Base-by-base conservation (phyloP, 2,888 invertebrate genomes). In the Zelleria hepariella region DNA sequence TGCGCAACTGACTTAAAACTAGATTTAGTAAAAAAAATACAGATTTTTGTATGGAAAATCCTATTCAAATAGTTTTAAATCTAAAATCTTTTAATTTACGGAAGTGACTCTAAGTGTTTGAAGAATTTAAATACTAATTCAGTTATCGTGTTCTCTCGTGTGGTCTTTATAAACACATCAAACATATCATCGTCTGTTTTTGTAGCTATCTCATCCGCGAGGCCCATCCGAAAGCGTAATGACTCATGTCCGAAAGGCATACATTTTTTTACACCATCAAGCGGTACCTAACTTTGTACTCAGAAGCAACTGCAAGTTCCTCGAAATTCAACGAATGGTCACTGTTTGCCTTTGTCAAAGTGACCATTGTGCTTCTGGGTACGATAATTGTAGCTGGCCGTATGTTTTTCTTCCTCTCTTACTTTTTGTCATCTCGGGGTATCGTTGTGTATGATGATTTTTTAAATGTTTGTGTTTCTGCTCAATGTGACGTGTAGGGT, bases 401-500 rank as follows among this genome's bases (percentile, higher is more conserved):
- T 70, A 73, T 75, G 73, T 75, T 71, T 70, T 69, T 72, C 68
- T 68, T 71, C 67, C 72, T 73, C 73, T 74, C 24, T 21, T 23
- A 53, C 32, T 42, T 42, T 42, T 42, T 42, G 32, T 42, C 32
- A 42, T 15, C 7, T 49, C 23, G 27, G 52, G 32, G 52, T 58
- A 78, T 80, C 72, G 68, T 67, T 65, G 60, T 42, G 32, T 47
- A 27, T 83, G 86, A 86, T 86, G 83, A 83, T 82, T 74, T 83
- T 84, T 82, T 80, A 79, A 84, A 84, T 87, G 84, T 86, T 86
- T 87, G 75, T 79, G 72, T 86, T 86, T 86, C 86, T 84, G 82
- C 82, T 86, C 84, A 80, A 80, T 79, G 74, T 80, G 84, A 79
- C 72, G 79, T 68, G 72, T 74, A 74, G 68, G 73, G 68, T 73